A percentile compares a stretch with the other conserved stretches of the same genome.
Evolutionary conservation across 2,797 vertebrate species (phyloP).

Genomic region (Fratercula arctica): DNA sequence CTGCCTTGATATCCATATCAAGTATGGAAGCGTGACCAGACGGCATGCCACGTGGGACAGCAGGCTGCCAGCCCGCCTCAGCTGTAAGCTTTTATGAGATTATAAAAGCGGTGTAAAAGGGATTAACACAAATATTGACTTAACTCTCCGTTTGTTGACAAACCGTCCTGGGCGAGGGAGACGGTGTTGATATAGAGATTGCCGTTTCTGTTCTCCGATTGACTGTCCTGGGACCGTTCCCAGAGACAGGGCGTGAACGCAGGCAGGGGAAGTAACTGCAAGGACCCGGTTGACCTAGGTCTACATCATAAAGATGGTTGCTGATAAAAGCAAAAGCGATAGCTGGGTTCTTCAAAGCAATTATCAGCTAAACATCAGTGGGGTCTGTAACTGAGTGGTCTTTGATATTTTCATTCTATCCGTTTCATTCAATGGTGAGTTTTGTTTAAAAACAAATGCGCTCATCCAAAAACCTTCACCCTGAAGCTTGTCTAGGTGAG

Average conservation of each 20-base stretch:
- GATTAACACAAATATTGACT: not conserved
- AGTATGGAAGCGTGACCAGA: not conserved
- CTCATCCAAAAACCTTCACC: not conserved
- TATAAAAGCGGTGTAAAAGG: not conserved
- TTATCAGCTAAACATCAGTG: not conserved
- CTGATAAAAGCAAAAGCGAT: not conserved
- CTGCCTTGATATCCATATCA: not conserved
- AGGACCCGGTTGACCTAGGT: not conserved
- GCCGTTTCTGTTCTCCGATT: not conserved
- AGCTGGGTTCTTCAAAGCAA: not conserved
- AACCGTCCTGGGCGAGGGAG: not conserved
- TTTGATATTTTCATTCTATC: not conserved
- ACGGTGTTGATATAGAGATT: not conserved
- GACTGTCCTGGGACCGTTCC: not conserved
- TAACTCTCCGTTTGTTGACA: not conserved
- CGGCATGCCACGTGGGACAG: fast-evolving
- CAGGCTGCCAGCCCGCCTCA: not conserved
- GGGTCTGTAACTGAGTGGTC: not conserved
- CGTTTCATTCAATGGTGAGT: not conserved
- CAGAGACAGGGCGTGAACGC: not conserved
- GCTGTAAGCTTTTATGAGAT: not conserved
- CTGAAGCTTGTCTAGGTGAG: not conserved
- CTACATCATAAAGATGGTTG: not conserved
- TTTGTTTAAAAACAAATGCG: not conserved
- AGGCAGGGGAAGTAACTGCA: not conserved